Evolutionary conservation across 1,140 invertebrate genomes (phyloP).

Genomic region (Cotesia typhae): DNA sequence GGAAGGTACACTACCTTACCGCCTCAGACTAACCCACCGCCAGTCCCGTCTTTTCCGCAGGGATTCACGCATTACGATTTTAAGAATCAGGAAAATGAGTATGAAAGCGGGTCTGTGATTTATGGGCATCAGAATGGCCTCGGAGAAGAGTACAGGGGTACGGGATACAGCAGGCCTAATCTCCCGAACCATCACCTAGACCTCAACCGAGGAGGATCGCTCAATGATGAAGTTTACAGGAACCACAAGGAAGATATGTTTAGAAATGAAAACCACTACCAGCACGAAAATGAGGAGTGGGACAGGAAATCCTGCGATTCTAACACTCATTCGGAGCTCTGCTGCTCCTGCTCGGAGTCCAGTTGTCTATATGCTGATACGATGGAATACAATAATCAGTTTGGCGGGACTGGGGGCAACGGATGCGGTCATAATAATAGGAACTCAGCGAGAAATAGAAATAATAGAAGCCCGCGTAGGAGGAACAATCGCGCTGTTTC

Average conservation of each 20-base stretch:
- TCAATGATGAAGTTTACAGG: conserved; percentile 58
- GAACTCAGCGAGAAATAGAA: conserved; percentile 50
- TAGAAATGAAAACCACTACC: conserved; percentile 56
- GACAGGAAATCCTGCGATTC: conserved; percentile 65
- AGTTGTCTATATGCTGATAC: conserved; percentile 64
- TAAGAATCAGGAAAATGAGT: conserved; percentile 64
- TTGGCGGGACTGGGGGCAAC: conserved; percentile 47
- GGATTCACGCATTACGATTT: conserved; percentile 61
- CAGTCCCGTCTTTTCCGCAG: conserved; percentile 58
- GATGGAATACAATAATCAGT: conserved; percentile 61
- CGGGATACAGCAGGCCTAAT: conserved; percentile 48
- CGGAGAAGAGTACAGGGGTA: conserved; percentile 49
- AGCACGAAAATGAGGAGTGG: conserved; percentile 62
- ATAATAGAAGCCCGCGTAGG: conserved; percentile 56
- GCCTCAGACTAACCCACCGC: conserved; percentile 60
- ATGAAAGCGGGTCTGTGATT: conserved; percentile 66
- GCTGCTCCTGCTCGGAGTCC: conserved; percentile 65
- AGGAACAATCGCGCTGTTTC: conserved; percentile 57
- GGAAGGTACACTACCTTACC: conserved; percentile 60
- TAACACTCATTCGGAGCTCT: conserved; percentile 63
- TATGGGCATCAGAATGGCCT: conserved; percentile 62
- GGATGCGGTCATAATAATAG: conserved; percentile 51
- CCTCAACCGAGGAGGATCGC: conserved; percentile 45
- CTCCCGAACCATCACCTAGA: conserved; percentile 50
- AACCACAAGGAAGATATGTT: conserved; percentile 56